Percentiles rank a stretch among this genome's conserved stretches.
Conservation (phyloP, 2,888 invertebrate genomes). For the Aphodius sticticus region DNA sequence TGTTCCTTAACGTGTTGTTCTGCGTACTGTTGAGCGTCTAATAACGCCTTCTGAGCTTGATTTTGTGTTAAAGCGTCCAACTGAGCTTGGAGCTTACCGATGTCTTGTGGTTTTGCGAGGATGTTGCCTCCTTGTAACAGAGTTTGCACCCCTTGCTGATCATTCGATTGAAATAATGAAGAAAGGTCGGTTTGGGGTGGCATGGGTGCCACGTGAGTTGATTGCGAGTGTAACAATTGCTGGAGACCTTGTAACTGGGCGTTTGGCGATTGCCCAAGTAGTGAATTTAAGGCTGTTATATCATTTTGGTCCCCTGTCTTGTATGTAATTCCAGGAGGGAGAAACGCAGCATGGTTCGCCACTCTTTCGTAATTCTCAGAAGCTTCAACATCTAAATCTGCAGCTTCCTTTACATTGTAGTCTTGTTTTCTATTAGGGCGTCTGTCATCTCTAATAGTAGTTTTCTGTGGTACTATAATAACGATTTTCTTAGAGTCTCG, state of each 20-base stretch:
- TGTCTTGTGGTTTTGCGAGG: conserved; percentile 13
- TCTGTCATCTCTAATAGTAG: background rate
- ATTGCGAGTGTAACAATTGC: conserved; percentile 53
- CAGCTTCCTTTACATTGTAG: conserved; percentile 24
- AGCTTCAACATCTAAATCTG: conserved; percentile 39
- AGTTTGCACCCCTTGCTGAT: background rate
- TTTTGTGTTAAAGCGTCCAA: conserved; percentile 51
- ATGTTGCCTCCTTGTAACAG: background rate
- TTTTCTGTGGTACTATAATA: background rate
- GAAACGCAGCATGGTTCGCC: background rate
- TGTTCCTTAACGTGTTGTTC: conserved; percentile 48
- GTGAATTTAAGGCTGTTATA: conserved; percentile 60
- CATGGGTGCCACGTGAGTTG: conserved; percentile 28
- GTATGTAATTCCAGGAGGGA: background rate
- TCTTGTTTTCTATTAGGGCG: background rate
- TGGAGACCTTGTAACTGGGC: conserved; percentile 64
- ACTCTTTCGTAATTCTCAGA: conserved; percentile 39
- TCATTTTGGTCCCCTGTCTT: conserved; percentile 36
- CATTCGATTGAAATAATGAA: background rate
- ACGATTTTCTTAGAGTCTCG: conserved; percentile 20
- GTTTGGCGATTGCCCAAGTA: conserved; percentile 62
- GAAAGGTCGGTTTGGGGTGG: background rate
- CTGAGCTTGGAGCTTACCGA: conserved; percentile 50
- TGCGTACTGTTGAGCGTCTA: conserved; percentile 51
- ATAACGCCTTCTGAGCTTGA: conserved; percentile 48